phyloP scores from a whole-genome alignment of 2,797 vertebrate species.

The Alauda arvensis region DNA sequence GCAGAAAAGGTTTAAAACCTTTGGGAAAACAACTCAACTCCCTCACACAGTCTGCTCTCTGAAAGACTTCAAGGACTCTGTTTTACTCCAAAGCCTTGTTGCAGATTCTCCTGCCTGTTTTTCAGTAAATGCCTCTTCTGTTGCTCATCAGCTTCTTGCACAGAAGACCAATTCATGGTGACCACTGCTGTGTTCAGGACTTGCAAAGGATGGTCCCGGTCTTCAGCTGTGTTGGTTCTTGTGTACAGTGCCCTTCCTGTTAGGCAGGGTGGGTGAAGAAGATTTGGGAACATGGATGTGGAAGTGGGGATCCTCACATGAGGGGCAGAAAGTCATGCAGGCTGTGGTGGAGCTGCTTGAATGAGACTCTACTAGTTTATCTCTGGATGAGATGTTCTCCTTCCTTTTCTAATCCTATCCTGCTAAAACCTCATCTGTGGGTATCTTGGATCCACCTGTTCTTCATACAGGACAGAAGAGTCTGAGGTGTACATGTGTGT shows the following conservation, averaged over 20 bases:
- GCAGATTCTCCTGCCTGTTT: neutral
- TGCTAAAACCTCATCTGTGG: neutral
- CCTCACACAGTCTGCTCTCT: neutral
- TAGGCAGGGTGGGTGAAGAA: neutral
- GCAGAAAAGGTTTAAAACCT: neutral
- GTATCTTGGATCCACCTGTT: neutral
- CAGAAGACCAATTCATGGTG: neutral
- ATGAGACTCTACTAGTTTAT: neutral
- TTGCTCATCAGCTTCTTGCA: neutral
- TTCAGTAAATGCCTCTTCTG: neutral
- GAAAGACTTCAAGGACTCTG: neutral
- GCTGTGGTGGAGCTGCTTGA: neutral
- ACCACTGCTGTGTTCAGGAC: neutral
- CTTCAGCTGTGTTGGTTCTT: neutral
- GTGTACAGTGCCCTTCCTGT: neutral
- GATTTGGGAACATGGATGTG: neutral
- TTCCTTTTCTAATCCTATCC: neutral
- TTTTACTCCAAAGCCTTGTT: neutral
- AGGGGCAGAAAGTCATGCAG: neutral
- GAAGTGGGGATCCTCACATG: neutral
- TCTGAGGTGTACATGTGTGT: neutral
- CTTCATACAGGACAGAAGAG: neutral
- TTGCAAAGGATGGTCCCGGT: accelerated
- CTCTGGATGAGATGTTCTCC: neutral
- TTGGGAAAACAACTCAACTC: neutral